These are phyloP conservation scores for Nomada fucata DNA, from an alignment of 2,888 invertebrate genomes.

Conservation along the genomic window DNA sequence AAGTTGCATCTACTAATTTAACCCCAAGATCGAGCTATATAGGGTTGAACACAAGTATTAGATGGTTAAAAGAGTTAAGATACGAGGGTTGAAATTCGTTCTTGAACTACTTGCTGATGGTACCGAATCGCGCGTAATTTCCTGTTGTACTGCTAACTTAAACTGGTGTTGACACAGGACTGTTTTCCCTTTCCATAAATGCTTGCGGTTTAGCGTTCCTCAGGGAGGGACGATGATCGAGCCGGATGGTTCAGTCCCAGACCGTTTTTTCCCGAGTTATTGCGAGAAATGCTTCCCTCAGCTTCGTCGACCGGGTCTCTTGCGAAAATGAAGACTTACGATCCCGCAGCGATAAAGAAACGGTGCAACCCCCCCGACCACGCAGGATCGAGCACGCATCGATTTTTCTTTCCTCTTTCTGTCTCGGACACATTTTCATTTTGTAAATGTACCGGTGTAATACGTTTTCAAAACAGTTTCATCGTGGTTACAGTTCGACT, in stretches of 20 bases:
- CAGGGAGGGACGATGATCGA: slow-evolving; percentile 2
- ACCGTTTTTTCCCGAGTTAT: slow-evolving; percentile 5
- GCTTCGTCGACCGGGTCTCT: neutral
- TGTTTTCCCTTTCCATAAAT: neutral
- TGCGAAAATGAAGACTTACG: slow-evolving; percentile 54
- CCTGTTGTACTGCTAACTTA: neutral
- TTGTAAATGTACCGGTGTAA: neutral
- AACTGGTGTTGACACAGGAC: neutral
- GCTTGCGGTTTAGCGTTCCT: slow-evolving; percentile 7
- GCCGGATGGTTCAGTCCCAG: neutral
- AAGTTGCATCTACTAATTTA: no score
- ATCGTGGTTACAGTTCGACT: no score
- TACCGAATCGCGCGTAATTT: neutral
- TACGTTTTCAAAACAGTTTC: no score
- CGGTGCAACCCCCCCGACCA: neutral
- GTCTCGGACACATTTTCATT: neutral
- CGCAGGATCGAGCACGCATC: slow-evolving; percentile 21
- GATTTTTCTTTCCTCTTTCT: neutral
- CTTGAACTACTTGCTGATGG: no score
- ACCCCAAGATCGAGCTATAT: no score
- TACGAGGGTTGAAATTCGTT: no score
- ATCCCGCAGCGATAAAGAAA: slow-evolving; percentile 24
- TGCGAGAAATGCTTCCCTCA: slow-evolving; percentile 34
- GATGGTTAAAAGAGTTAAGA: no score
- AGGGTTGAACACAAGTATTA: no score